Conservation (phyloP, 2,888 invertebrate species). For the Seira sanloemensis region DNA sequence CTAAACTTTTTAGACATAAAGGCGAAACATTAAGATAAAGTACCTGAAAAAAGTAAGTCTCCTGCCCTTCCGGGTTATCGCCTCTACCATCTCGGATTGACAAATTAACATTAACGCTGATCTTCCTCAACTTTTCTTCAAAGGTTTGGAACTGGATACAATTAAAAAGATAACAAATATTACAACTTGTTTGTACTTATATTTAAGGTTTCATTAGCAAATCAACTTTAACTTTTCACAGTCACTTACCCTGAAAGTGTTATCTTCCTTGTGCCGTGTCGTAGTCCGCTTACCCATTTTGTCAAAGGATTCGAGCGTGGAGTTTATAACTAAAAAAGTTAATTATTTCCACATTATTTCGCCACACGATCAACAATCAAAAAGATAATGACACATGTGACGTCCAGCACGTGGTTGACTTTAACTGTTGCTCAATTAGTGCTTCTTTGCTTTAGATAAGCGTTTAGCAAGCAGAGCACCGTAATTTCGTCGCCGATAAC, state of each 20-base stretch:
- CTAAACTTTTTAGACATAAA: not conserved
- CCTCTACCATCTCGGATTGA: constrained; percentile 85
- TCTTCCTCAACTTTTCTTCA: constrained; percentile 88
- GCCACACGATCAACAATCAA: no score
- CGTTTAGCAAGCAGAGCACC: no score
- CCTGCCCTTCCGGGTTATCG: constrained; percentile 81
- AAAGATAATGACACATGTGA: no score
- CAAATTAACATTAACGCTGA: constrained; percentile 92
- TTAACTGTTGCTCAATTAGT: no score
- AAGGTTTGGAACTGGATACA: constrained; percentile 88
- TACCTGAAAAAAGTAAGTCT: constrained; percentile 83
- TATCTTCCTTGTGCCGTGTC: constrained; percentile 70
- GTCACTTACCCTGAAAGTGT: constrained; percentile 70
- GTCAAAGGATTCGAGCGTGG: not conserved
- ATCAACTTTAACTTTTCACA: not conserved
- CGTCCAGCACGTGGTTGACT: no score
- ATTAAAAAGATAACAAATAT: constrained; percentile 2
- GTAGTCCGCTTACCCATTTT: constrained; percentile 71
- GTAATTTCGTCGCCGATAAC: not conserved
- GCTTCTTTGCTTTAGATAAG: no score
- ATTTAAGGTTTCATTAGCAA: not conserved
- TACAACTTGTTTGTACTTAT: not conserved
- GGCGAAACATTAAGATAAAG: not conserved
- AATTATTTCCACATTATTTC: not conserved
- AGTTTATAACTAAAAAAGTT: not conserved